Evolutionary conservation across 2,888 invertebrate genomes (phyloP).

Genomic region (Chromoteleia sp.): DNA sequence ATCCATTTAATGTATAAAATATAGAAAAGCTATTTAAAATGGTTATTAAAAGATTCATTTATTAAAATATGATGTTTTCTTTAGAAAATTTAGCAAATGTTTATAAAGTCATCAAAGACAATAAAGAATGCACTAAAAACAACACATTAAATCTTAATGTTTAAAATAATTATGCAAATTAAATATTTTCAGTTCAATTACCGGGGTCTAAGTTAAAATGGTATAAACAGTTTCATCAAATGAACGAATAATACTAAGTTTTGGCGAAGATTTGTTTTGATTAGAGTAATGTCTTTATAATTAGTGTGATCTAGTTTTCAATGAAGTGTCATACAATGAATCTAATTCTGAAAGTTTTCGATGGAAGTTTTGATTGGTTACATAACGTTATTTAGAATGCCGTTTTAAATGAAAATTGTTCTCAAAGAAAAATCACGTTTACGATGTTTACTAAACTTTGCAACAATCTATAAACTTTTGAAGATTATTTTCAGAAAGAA

Average conservation of each 20-base stretch:
- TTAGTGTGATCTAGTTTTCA: slow-evolving; percentile 17
- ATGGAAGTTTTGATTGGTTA: slow-evolving; percentile 23
- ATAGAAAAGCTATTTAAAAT: no score
- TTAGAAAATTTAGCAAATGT: no score
- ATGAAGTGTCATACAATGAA: slow-evolving; percentile 21
- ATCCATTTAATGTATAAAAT: no score
- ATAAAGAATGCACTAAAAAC: no score
- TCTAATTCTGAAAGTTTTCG: slow-evolving; percentile 5
- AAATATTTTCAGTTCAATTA: background rate
- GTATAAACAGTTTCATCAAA: background rate
- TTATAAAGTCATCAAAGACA: no score
- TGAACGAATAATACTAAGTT: slow-evolving; percentile 4
- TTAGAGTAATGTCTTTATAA: slow-evolving; percentile 18
- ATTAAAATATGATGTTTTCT: no score
- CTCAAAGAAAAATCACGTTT: background rate
- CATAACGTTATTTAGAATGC: background rate
- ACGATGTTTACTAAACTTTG: background rate
- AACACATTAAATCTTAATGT: no score
- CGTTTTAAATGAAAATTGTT: slow-evolving; percentile 7
- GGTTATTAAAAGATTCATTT: no score
- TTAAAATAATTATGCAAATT: no score
- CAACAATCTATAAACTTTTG: background rate
- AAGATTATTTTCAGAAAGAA: background rate
- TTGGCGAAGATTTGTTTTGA: slow-evolving; percentile 22
- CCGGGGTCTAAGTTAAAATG: background rate